Evolutionary conservation across 1,140 invertebrate genomes (phyloP).

Genomic region (Dryas iulia): DNA sequence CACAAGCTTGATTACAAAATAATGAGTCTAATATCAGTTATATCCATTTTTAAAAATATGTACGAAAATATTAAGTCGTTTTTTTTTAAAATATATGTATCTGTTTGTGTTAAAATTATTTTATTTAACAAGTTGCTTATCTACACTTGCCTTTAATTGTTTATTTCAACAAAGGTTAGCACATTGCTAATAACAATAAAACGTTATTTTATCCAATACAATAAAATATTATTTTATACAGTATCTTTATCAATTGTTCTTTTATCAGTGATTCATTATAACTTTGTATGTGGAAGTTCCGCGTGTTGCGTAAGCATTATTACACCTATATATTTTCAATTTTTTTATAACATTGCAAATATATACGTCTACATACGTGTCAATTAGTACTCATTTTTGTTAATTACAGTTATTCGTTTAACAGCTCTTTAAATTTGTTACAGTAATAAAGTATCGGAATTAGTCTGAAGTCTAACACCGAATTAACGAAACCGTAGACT

Average conservation of each 20-base stretch:
- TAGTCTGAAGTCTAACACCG: not conserved
- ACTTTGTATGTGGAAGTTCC: not conserved
- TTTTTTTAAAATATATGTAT: not conserved
- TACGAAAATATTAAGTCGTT: not conserved
- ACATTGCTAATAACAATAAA: not conserved
- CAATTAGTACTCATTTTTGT: too few relatives aligned
- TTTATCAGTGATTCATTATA: not conserved
- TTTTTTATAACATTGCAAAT: too few relatives aligned
- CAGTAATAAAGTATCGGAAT: not conserved
- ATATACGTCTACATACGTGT: too few relatives aligned
- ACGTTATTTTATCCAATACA: not conserved
- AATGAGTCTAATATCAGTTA: not conserved
- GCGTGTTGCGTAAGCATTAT: not conserved
- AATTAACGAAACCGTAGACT: not conserved
- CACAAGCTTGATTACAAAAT: not conserved
- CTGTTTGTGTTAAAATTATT: not conserved
- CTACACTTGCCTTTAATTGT: too few relatives aligned
- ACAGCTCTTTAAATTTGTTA: not conserved
- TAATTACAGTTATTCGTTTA: too few relatives aligned
- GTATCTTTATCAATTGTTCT: not conserved
- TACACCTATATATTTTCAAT: not conserved
- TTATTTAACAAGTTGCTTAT: too few relatives aligned
- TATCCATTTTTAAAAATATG: not conserved
- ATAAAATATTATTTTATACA: too few relatives aligned
- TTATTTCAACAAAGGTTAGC: not conserved